Percentiles rank a stretch among this genome's conserved stretches.
These are phyloP conservation scores for Zophobas morio DNA, from an alignment of 1,140 invertebrate species.

Conservation along the genomic window DNA sequence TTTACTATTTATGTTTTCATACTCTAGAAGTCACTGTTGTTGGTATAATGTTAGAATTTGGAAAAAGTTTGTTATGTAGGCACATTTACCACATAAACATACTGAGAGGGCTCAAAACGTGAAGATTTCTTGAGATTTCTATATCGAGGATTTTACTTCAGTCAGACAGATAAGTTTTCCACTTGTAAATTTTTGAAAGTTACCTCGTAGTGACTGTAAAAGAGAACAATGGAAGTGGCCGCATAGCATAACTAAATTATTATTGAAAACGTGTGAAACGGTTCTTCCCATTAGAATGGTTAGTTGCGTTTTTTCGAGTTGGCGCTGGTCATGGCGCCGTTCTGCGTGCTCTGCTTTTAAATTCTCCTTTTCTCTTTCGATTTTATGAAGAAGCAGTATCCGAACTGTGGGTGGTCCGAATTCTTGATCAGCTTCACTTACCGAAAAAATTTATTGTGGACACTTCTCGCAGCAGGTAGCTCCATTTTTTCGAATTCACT, in stretches of 20 bases:
- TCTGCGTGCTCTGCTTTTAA: slow-evolving; percentile 25
- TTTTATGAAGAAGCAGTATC: background rate
- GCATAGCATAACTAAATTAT: background rate
- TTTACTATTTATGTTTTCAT: no score
- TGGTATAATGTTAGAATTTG: no score
- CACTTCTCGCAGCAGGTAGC: slow-evolving; percentile 36
- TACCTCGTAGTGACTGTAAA: no score
- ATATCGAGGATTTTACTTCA: no score
- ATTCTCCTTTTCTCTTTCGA: slow-evolving; percentile 11
- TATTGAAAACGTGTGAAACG: slow-evolving; percentile 7
- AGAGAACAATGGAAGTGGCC: no score
- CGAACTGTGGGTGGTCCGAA: slow-evolving; percentile 31
- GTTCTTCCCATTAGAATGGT: background rate
- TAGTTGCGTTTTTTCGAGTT: slow-evolving; percentile 16
- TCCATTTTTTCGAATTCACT: slow-evolving; percentile 34
- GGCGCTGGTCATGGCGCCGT: slow-evolving; percentile 28
- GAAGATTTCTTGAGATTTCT: no score
- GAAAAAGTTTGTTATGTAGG: no score
- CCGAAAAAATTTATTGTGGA: slow-evolving; percentile 40
- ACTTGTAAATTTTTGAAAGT: no score
- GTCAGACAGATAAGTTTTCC: no score
- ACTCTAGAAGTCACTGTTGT: no score
- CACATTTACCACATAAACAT: no score
- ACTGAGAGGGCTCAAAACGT: no score
- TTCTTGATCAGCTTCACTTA: slow-evolving; percentile 36